Percentiles rank a stretch among this genome's conserved stretches.
phyloP scores from a whole-genome alignment of 2,888 invertebrate species.

The Spisula subtruncata region DNA sequence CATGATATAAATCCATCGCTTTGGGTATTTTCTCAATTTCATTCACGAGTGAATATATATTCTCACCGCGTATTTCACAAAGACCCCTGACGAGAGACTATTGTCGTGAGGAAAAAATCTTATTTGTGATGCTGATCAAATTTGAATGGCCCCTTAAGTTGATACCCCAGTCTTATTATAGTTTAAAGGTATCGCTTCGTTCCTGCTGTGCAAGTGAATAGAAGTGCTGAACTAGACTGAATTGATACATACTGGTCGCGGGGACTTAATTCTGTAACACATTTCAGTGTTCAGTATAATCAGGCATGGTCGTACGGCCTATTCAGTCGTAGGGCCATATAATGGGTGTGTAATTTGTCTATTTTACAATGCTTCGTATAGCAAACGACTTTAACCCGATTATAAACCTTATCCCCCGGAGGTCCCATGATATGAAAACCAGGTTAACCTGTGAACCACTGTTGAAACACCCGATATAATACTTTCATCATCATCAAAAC shows the following conservation, averaged over 20 bases:
- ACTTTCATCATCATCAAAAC: too few relatives aligned
- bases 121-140: constrained; percentile 31
- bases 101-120: not conserved
- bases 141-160: constrained; percentile 26
- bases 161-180: constrained; percentile 25
- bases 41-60: constrained; percentile 13
- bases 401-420: too few relatives aligned
- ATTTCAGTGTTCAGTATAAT: not conserved
- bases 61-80: constrained; percentile 26
- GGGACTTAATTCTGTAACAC: not conserved
- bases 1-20: not conserved
- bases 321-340: not conserved
- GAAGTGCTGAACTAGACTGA: not conserved
- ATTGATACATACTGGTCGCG: constrained; percentile 24
- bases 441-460: too few relatives aligned
- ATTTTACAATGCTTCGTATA: not conserved
- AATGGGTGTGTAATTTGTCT: not conserved
- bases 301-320: not conserved
- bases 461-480: too few relatives aligned
- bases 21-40: constrained; percentile 26
- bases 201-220: constrained; percentile 33
- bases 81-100: not conserved
- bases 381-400: too few relatives aligned
- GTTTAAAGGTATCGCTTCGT: not conserved
- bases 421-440: too few relatives aligned